A percentile compares a stretch with the other conserved stretches of the same genome.
Conservation (phyloP, 92 coral and sea anemone genomes). For the Siderastrea siderea region DNA sequence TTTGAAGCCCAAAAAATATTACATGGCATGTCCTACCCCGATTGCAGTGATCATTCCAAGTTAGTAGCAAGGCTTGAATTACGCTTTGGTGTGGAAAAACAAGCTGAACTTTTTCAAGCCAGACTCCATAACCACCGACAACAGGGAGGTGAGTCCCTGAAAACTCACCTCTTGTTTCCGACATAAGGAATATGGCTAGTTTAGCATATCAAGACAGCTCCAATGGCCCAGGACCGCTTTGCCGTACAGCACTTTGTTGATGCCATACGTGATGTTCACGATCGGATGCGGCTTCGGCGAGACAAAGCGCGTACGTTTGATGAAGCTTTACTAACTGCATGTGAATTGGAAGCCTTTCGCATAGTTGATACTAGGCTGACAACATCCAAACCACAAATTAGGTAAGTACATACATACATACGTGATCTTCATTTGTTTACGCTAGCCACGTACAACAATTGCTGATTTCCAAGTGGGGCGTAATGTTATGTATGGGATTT, state of each 20-base stretch:
- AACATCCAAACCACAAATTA: no score
- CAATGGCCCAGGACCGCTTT: slow-evolving; percentile 52
- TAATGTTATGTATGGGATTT: no score
- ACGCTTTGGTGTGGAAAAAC: slow-evolving; percentile 26
- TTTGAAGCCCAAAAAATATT: slow-evolving; percentile 56
- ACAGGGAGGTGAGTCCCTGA: no score
- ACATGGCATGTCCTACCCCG: slow-evolving; percentile 44
- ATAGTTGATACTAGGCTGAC: slow-evolving; percentile 1
- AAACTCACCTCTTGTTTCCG: slow-evolving; percentile 14
- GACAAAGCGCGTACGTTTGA: slow-evolving; percentile 26
- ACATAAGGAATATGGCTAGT: slow-evolving; percentile 18
- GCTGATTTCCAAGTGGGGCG: no score
- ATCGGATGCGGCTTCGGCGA: slow-evolving; percentile 37
- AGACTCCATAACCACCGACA: no score
- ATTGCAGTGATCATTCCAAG: slow-evolving; percentile 41
- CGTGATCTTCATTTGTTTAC: no score
- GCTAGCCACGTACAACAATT: no score
- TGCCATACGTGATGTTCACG: slow-evolving; percentile 37
- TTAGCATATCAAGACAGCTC: slow-evolving; percentile 55
- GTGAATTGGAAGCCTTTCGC: no score
- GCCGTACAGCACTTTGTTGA: slow-evolving; percentile 61
- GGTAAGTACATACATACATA: background rate
- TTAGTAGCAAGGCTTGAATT: slow-evolving; percentile 42
- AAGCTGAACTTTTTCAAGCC: no score
- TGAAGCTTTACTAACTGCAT: background rate